phyloP scores from a whole-genome alignment of 2,113 vertebrate genomes.

The Monopterus albus region DNA sequence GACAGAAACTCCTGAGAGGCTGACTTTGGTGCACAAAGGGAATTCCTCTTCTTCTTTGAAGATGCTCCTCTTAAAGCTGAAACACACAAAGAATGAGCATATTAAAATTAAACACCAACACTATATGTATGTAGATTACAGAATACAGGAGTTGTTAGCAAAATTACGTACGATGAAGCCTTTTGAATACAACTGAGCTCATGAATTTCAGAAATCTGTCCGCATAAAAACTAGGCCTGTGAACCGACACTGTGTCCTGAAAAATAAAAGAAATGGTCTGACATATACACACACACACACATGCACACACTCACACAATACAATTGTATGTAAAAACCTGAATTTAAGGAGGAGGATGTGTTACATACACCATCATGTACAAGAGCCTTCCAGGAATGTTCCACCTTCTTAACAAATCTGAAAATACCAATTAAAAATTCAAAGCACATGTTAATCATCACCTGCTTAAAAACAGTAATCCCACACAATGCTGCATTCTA shows the following conservation, averaged over 20 bases:
- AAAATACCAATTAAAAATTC: background rate
- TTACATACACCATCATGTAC: slow-evolving; percentile 91
- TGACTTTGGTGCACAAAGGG: slow-evolving; percentile 85
- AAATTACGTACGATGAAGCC: slow-evolving; percentile 86
- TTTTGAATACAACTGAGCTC: slow-evolving; percentile 93
- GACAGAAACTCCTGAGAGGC: slow-evolving; percentile 90
- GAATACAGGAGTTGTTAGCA: background rate
- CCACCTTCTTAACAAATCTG: slow-evolving; percentile 96
- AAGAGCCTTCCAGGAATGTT: slow-evolving; percentile 98
- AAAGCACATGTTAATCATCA: too few species aligned
- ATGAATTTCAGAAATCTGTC: slow-evolving; percentile 96
- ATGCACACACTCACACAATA: background rate
- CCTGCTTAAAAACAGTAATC: too few species aligned
- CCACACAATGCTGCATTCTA: too few species aligned
- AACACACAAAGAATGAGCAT: background rate
- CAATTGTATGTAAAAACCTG: background rate
- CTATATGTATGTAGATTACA: background rate
- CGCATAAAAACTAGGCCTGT: slow-evolving; percentile 94
- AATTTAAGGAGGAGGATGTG: background rate
- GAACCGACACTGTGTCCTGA: slow-evolving; percentile 95
- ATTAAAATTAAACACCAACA: background rate
- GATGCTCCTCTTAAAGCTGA: slow-evolving; percentile 89
- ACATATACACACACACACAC: background rate
- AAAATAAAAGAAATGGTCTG: background rate
- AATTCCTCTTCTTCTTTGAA: slow-evolving; percentile 88